These are phyloP conservation scores for Drosophila nigricruria DNA, from an alignment of 2,888 invertebrate genomes.

Conservation along the genomic window DNA sequence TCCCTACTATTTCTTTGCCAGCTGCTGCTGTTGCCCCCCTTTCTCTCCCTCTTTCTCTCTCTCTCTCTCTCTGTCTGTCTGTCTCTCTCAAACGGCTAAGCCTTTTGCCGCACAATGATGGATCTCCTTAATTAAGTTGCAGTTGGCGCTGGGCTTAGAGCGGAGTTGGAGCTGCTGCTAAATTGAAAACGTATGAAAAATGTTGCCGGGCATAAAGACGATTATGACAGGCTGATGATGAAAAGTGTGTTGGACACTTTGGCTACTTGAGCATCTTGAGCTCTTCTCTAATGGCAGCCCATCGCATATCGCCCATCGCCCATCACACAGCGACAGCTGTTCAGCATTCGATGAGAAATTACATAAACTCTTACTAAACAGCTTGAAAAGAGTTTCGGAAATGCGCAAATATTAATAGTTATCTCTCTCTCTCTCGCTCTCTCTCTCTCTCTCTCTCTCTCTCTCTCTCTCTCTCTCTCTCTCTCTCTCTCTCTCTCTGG, in stretches of 20 bases:
- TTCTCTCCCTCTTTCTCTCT: too few relatives aligned
- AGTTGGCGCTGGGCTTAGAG: constrained; percentile 20
- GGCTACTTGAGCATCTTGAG: background rate
- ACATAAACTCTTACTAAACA: background rate
- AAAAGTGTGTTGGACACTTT: constrained; percentile 8
- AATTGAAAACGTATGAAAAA: constrained; percentile 35
- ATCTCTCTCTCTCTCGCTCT: background rate
- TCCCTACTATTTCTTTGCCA: background rate
- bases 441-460: background rate
- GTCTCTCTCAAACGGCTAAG: constrained; percentile 4
- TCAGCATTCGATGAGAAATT: background rate
- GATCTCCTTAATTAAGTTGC: constrained; percentile 72
- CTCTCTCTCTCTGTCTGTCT: background rate
- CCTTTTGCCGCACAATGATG: constrained; percentile 51
- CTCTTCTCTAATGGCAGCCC: constrained; percentile 1
- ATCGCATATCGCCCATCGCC: background rate
- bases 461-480: background rate
- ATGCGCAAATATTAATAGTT: background rate
- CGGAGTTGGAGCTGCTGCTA: constrained; percentile 18
- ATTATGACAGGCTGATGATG: constrained; percentile 16
- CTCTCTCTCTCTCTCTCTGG: background rate
- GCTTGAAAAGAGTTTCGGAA: background rate
- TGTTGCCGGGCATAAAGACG: constrained; percentile 11
- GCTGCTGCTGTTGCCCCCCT: background rate
- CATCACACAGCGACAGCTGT: constrained; percentile 3